A percentile compares a stretch with the other conserved stretches of the same genome.
These are phyloP conservation scores for Carassius carassius DNA, from an alignment of 2,113 vertebrate genomes.

Conservation along the genomic window DNA sequence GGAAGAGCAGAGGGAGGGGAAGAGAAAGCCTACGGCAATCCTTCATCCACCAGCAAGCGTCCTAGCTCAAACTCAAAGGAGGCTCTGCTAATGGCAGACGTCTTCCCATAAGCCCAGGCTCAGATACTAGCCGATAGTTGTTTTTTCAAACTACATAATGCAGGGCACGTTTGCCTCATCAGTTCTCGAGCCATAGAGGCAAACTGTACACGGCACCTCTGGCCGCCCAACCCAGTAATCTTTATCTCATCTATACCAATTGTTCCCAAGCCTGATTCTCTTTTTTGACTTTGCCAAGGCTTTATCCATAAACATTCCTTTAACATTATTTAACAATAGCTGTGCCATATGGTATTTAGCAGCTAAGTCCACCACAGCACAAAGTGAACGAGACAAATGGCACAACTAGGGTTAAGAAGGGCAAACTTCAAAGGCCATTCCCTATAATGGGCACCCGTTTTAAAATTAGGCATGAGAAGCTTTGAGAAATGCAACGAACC, in stretches of 20 bases:
- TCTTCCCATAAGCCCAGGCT: conserved; percentile 38
- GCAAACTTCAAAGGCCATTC: conserved; percentile 42
- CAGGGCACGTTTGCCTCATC: background rate
- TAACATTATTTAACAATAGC: conserved; percentile 34
- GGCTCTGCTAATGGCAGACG: conserved; percentile 38
- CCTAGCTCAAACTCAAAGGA: conserved; percentile 45
- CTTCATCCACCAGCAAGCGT: conserved; percentile 72
- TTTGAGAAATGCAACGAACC: conserved; percentile 32
- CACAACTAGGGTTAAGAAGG: conserved; percentile 55
- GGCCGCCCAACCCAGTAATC: background rate
- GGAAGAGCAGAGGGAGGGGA: conserved; percentile 40
- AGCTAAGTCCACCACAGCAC: background rate
- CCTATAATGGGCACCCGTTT: conserved; percentile 33
- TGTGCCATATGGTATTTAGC: conserved; percentile 45
- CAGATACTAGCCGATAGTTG: conserved; percentile 31
- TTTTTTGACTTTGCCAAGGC: conserved; percentile 51
- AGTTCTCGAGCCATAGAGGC: conserved; percentile 26
- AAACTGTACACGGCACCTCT: conserved; percentile 34
- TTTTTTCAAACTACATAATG: conserved; percentile 22
- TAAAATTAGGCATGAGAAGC: conserved; percentile 35
- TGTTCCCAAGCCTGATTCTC: conserved; percentile 50
- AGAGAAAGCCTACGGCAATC: conserved; percentile 83
- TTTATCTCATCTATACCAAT: conserved; percentile 21
- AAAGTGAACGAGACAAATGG: conserved; percentile 26
- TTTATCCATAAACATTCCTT: conserved; percentile 11